These are phyloP conservation scores for Podabrus alpinus DNA, from an alignment of 2,888 invertebrate species.

Conservation along the genomic window DNA sequence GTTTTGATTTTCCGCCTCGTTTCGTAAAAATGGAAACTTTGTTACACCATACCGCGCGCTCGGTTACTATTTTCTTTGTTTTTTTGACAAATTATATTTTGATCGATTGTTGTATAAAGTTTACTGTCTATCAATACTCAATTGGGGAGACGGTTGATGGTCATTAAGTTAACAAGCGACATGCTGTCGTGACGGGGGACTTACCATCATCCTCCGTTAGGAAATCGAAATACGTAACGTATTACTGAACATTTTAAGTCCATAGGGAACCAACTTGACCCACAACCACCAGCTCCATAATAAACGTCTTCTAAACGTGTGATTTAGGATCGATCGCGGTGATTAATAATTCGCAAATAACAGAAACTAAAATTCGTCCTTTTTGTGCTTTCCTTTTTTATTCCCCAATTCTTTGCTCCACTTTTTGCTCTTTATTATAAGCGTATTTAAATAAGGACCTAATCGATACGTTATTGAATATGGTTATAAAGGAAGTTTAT, in stretches of 20 bases:
- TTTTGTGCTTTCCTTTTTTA: neutral
- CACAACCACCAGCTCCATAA: conserved; percentile 6
- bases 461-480: neutral
- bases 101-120: conserved; percentile 1
- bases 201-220: conserved; percentile 8
- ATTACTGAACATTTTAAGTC: conserved; percentile 11
- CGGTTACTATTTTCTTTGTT: neutral
- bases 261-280: conserved; percentile 5
- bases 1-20: neutral
- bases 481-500: neutral
- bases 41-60: neutral
- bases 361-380: neutral
- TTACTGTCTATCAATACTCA: conserved; percentile 5
- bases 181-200: conserved; percentile 11
- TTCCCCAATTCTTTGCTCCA: neutral
- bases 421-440: neutral
- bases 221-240: conserved; percentile 1
- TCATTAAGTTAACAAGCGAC: conserved; percentile 14
- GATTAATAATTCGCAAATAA: neutral
- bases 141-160: conserved; percentile 1
- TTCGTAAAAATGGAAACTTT: neutral
- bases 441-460: neutral
- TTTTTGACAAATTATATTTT: neutral
- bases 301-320: conserved; percentile 11
- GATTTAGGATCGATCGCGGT: conserved; percentile 3